Base-by-base conservation (phyloP, 2,888 invertebrate species). In the Pandemis corylana region DNA sequence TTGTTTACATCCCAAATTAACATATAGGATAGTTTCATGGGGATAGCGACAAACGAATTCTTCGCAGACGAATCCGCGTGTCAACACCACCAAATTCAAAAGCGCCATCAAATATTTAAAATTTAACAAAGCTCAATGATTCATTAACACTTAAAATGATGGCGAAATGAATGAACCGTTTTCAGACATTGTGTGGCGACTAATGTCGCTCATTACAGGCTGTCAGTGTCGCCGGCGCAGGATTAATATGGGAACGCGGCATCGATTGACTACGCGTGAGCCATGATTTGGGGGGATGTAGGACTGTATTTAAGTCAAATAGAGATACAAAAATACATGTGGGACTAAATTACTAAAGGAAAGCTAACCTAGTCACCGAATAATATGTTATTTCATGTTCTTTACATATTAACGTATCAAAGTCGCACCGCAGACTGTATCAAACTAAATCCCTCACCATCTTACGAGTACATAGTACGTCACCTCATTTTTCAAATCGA, bases 191-290 rank as follows among this genome's bases (percentile, higher is more conserved):
- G 67, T 67, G 41, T 51, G 49, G 51, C 69, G 74, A 70, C 61
- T 62, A 62, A 75, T 75, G 70, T 65, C 66, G 20, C 68, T 7
- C 74, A 70, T 75, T 75, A 75, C 44, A 56, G 20, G 62, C 70
- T 75, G 70, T 70, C 74, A 70, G 56, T 66, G 66, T 56, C 68
- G 13, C 44, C 42, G 46, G 69, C 46, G n/a, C 41, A 36, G 49
- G 65, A 75, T 75, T 70, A 49, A 75, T 75, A 70, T 75, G 74
- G 70, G 74, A 75, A 75, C 74, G 71, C 59, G 62, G 62, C 62
- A 49, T 64, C 73, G 69, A 74, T 74, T 65, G 61, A 51, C 68
- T 67, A 75, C 53, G 70, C 36, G 51, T 42, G 61, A 70, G 12
- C 46, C 70, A 75, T 41, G 70, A 46, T 20, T 62, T 70, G 61